A percentile compares a stretch with the other conserved stretches of the same genome.
Evolutionary conservation across 30 jellyfish, hydroid and myxozoan species (phyloP).

Genomic region (Phacellophora camtschatica): DNA sequence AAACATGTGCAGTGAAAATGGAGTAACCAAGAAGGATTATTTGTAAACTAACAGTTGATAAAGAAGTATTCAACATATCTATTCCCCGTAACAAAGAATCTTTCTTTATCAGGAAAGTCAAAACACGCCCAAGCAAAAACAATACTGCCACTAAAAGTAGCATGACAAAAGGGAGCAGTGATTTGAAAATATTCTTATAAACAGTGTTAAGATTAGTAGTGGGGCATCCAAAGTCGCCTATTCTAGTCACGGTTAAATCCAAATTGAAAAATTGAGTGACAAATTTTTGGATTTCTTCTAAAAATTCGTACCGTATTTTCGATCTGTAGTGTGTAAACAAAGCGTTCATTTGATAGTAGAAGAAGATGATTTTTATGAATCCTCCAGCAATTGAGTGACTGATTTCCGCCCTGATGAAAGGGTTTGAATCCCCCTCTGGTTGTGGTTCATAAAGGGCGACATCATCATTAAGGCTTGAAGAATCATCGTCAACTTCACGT

Average conservation of each 20-base stretch:
- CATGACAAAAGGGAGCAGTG: neutral
- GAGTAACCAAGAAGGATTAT: slow-evolving; percentile 8
- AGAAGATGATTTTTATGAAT: slow-evolving; percentile 19
- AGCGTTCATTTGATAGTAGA: slow-evolving; percentile 8
- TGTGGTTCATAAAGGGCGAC: too few relatives aligned
- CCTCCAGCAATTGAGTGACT: slow-evolving; percentile 31
- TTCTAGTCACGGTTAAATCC: neutral
- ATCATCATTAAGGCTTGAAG: too few relatives aligned
- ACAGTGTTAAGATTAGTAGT: neutral
- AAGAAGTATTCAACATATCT: neutral
- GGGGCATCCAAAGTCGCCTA: neutral
- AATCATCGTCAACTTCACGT: too few relatives aligned
- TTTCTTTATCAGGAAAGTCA: neutral
- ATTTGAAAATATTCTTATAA: neutral
- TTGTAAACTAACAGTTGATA: neutral
- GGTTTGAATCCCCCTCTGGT: too few relatives aligned
- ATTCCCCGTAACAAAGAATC: neutral
- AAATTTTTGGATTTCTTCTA: neutral
- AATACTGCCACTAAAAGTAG: neutral
- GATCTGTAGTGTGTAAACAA: neutral
- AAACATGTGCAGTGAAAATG: neutral
- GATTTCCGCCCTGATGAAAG: too few relatives aligned
- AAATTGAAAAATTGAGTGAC: neutral
- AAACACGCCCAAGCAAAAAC: neutral
- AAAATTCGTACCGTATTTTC: neutral